A percentile compares a stretch with the other conserved stretches of the same genome.
These are phyloP conservation scores for Tenthredo distinguenda DNA, from an alignment of 2,888 invertebrate species.

Conservation along the genomic window DNA sequence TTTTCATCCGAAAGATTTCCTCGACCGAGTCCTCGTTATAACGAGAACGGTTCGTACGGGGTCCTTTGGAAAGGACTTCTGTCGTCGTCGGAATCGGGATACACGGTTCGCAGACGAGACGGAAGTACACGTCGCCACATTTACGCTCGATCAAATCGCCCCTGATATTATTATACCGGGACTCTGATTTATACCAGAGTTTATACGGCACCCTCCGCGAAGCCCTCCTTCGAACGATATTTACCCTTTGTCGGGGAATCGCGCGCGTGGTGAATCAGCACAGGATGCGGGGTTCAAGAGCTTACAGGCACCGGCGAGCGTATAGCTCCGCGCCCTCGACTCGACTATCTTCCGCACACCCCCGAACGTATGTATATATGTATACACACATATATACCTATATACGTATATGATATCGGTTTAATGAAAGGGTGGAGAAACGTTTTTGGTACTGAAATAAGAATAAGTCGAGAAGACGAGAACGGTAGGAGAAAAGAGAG, in stretches of 20 bases:
- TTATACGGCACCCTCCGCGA: constrained; percentile 1
- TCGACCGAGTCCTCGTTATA: neutral
- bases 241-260: constrained; percentile 10
- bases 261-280: neutral
- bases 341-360: too few species aligned
- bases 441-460: neutral
- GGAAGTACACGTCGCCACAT: neutral
- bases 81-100: too few species aligned
- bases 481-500: neutral
- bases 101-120: neutral
- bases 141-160: constrained; percentile 40
- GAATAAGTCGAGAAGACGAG: neutral
- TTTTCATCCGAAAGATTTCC: neutral
- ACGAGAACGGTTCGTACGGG: neutral
- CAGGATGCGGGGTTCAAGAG: neutral
- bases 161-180: constrained; percentile 17
- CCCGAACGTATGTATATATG: too few species aligned
- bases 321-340: neutral
- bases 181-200: constrained; percentile 39
- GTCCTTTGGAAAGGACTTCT: too few species aligned
- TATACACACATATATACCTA: neutral
- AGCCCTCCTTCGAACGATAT: constrained; percentile 25
- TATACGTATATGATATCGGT: neutral
- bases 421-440: neutral
- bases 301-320: neutral